Evolutionary conservation across 2,797 vertebrate species (phyloP), one percentile per base, ranked within the genome.

Genomic region (Rhabdophis nuchalis): DNA sequence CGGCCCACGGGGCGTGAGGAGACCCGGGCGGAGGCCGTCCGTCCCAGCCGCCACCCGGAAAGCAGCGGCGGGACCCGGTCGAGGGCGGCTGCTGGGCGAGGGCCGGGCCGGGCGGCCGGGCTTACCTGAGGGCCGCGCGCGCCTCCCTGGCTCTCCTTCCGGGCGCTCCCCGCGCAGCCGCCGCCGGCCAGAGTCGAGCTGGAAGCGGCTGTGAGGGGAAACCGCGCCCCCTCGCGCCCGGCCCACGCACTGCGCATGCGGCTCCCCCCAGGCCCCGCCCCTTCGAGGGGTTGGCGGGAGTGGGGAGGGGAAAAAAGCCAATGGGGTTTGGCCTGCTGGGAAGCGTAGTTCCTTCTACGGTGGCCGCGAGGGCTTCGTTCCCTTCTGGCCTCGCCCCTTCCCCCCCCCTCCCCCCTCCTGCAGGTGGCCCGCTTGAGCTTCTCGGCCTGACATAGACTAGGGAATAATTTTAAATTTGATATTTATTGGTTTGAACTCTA

Each of bases 311-410:
- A 18, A 0, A 60, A 46, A 14, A 50, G n/a, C 64, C 36, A 20
- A 50, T n/a, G 11, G 14, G n/a, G 1, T 50, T 50, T 25, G 20
- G 9, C 50, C 86, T 95, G 54, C 94, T 95, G 95, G 94, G 94
- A 95, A 95, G 41, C 50, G 92, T 46, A 89, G 77, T 90, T 36
- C 29, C 50, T 1, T 27, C 32, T 27, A 77, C 89, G 85, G 88
- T 20, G 93, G 61, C 90, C 85, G 64, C 27, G 13, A 85, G 20
- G 1, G 25, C 57, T 29, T n/a, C n/a, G 14, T 1, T 6, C 7
- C 1, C 54, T 18, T 0, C 18, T 23, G 36, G 36, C 8, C 18
- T 77, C 36, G 72, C 72, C 36, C n/a, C n/a, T n/a, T n/a, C n/a
- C n/a, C n/a, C n/a, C n/a, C n/a, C n/a, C n/a, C n/a, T n/a, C 32